A percentile compares a stretch with the other conserved stretches of the same genome.
These are phyloP conservation scores for Babylonia areolata DNA, from an alignment of 1,140 invertebrate species.

Conservation along the genomic window DNA sequence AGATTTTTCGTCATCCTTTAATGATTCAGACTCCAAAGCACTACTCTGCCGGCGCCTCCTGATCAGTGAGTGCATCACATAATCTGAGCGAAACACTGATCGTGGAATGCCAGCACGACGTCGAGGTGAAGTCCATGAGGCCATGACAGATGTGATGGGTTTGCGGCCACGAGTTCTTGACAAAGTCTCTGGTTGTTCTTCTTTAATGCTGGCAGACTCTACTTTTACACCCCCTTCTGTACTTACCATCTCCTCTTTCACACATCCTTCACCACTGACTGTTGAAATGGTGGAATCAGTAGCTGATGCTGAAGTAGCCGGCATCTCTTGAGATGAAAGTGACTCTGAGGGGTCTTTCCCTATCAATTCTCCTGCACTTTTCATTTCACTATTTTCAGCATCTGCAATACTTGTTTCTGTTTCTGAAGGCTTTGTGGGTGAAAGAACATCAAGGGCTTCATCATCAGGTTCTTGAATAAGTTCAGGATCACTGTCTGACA, in stretches of 20 bases:
- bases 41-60: slow-evolving; percentile 35
- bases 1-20: neutral
- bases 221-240: neutral
- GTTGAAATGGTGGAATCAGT: neutral
- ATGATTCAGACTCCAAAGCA: neutral
- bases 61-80: slow-evolving; percentile 47
- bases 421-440: no score
- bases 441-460: neutral
- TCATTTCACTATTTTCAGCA: neutral
- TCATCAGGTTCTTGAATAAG: slow-evolving; percentile 27
- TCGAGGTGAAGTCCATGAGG: slow-evolving; percentile 25
- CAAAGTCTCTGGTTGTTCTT: slow-evolving; percentile 26
- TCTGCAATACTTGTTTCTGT: neutral
- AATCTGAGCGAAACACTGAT: slow-evolving; percentile 43
- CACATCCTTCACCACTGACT: neutral
- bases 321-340: slow-evolving; percentile 1
- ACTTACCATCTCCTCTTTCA: neutral
- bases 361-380: neutral
- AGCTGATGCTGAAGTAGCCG: neutral
- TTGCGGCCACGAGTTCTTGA: slow-evolving; percentile 44
- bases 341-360: neutral
- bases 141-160: slow-evolving; percentile 40
- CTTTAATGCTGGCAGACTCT: slow-evolving; percentile 5
- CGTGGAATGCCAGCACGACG: slow-evolving; percentile 30
- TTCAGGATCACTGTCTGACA: slow-evolving; percentile 18